Percentiles rank a stretch among this genome's conserved stretches.
phyloP scores from a whole-genome alignment of 2,797 vertebrate genomes.

The Myotis myotis region DNA sequence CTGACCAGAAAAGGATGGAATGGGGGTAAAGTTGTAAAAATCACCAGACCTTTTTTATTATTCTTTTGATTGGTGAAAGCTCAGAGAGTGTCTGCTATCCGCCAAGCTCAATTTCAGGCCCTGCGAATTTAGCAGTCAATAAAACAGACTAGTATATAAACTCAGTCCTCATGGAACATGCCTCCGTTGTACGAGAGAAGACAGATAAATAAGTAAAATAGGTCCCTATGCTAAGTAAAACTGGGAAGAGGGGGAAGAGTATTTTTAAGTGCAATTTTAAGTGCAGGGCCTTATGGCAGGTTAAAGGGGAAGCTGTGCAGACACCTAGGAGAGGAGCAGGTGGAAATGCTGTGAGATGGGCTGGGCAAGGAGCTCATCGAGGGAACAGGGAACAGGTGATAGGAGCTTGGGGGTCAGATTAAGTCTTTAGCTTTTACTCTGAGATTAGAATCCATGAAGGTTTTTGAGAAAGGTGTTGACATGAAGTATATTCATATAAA shows the following conservation, averaged over 20 bases:
- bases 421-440: not conserved
- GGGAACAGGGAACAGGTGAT: not conserved
- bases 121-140: not conserved
- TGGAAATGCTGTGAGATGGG: not conserved
- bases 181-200: not conserved
- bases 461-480: not conserved
- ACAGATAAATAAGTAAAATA: not conserved
- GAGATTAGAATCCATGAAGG: not conserved
- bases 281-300: too few relatives aligned
- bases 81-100: not conserved
- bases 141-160: not conserved
- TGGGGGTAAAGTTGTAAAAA: not conserved
- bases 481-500: not conserved
- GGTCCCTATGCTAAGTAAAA: too few relatives aligned
- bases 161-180: not conserved
- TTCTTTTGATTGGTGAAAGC: not conserved
- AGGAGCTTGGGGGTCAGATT: not conserved
- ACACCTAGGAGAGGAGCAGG: not conserved
- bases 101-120: not conserved
- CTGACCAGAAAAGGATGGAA: not conserved
- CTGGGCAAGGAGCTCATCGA: not conserved
- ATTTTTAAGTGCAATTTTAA: not conserved
- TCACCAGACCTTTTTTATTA: not conserved
- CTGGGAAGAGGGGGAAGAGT: not conserved
- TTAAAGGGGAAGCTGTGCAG: not conserved